Percentiles rank a stretch among this genome's conserved stretches.
These are phyloP conservation scores for Pogonomyrmex californicus DNA, from an alignment of 1,140 invertebrate genomes.

Conservation along the genomic window DNA sequence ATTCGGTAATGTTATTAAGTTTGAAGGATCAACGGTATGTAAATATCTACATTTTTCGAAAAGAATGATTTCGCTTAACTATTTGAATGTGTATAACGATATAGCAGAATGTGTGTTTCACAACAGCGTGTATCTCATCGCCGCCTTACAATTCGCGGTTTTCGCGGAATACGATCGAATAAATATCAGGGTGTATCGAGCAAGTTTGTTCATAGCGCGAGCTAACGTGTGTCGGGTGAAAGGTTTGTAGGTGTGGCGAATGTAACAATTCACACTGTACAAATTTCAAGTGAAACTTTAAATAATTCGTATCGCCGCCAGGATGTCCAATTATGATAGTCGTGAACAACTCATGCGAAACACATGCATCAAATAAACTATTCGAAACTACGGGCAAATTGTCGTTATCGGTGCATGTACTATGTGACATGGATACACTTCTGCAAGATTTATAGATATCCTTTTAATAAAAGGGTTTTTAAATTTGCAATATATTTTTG, in stretches of 20 bases:
- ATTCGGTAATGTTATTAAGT: background rate
- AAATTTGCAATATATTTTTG: background rate
- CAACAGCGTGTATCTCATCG: too few relatives aligned
- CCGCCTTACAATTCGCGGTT: background rate
- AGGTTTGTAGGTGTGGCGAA: constrained; percentile 71
- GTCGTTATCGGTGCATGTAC: background rate
- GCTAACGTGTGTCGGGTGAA: constrained; percentile 62
- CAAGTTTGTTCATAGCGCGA: constrained; percentile 44
- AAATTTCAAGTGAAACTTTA: constrained; percentile 48
- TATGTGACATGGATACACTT: background rate
- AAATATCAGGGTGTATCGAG: constrained; percentile 10
- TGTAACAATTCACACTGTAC: constrained; percentile 60
- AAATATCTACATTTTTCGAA: background rate
- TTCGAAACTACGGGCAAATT: background rate
- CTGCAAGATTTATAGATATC: background rate
- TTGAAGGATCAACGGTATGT: background rate
- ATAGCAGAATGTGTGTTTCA: background rate
- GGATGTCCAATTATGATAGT: constrained; percentile 29
- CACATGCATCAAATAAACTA: constrained; percentile 4
- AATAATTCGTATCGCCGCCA: constrained; percentile 38
- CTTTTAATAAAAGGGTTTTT: background rate
- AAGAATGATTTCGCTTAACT: background rate
- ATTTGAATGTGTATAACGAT: background rate
- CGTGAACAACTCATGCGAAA: constrained; percentile 5
- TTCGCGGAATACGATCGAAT: background rate